Base-by-base conservation (phyloP, 1,140 invertebrate genomes). In the Brachionus rubens region DNA sequence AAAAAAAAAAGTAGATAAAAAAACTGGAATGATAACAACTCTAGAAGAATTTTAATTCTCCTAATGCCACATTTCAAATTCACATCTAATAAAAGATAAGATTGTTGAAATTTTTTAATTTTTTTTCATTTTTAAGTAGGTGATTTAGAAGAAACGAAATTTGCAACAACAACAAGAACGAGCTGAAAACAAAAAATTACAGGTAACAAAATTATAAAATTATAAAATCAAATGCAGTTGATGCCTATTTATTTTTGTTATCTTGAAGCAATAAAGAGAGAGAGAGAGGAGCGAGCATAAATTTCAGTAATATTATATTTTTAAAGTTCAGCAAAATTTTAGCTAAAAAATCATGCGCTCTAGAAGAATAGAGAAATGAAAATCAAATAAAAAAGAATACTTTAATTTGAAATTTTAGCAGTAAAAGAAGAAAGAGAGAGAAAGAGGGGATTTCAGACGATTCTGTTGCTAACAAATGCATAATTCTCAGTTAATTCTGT, bases 31-130 rank as follows among this genome's bases (percentile, higher is more conserved):
- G 52, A 54, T 54, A 54, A 54, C 52, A 54, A 54, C 52, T 54
- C 52, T 54, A n/a, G n/a, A n/a, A 54, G 52, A 54, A 50, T 24
- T 50, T 24, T 50, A 50, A 54, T 54, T 28, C 54, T 36, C 9
- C 3, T 36, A 59, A 59, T 59, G 54, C 54, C 54, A 59, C 54
- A 59, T 59, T 59, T 59, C 54, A 59, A 59, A 59, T 59, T 59
- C 54, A 40, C 54, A 59, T 59, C 33, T 36, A 3, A 33, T n/a
- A 36, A 33, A 26, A 33, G 54, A 59, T 59, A 59, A 59, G 54
- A 59, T 40, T 59, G 33, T 36, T 52, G 19, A 26, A 52, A 26
- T 52, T 52, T 52, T 48, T 21, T 33, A 59, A 59, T 36, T 5
- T 36, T 36, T 36, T 36, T 9, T 36, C 9, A 5, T 36, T 36